phyloP scores from a whole-genome alignment of 2,888 invertebrate species.

The Ophioninae sp. region DNA sequence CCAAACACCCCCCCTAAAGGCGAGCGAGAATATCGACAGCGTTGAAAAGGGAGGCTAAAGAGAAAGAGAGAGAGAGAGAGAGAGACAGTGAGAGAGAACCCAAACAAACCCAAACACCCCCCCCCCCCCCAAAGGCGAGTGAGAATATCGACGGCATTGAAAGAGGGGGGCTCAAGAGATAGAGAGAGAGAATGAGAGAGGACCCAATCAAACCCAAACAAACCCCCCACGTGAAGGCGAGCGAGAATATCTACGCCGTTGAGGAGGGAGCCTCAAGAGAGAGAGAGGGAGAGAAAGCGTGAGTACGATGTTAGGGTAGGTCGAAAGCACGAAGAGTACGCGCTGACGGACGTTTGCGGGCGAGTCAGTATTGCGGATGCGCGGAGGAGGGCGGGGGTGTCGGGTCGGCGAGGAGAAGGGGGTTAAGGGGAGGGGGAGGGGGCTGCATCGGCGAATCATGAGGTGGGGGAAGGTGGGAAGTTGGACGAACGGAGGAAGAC shows the following conservation, averaged over 20 bases:
- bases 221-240: conserved; percentile 42
- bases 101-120: conserved; percentile 23
- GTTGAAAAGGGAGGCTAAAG: conserved; percentile 25
- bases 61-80: conserved; percentile 41
- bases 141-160: conserved; percentile 47
- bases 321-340: conserved; percentile 75
- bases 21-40: conserved; percentile 43
- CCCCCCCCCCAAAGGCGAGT: conserved; percentile 47
- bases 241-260: conserved; percentile 40
- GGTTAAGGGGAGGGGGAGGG: conserved; percentile 39
- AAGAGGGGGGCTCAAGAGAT: conserved; percentile 64
- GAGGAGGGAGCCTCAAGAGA: conserved; percentile 25
- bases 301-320: conserved; percentile 76
- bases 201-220: no score
- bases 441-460: not conserved
- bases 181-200: conserved; percentile 36
- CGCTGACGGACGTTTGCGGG: conserved; percentile 62
- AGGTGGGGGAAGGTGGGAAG: conserved; percentile 53
- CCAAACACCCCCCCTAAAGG: conserved; percentile 34
- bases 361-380: conserved; percentile 49
- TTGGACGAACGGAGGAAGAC: conserved; percentile 46
- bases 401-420: conserved; percentile 9
- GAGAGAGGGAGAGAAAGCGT: conserved; percentile 45
- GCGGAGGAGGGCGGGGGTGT: conserved; percentile 24
- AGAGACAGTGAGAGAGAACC: conserved; percentile 43